These are phyloP conservation scores for Piaya cayana DNA, from an alignment of 2,113 vertebrate species.

Conservation along the genomic window DNA sequence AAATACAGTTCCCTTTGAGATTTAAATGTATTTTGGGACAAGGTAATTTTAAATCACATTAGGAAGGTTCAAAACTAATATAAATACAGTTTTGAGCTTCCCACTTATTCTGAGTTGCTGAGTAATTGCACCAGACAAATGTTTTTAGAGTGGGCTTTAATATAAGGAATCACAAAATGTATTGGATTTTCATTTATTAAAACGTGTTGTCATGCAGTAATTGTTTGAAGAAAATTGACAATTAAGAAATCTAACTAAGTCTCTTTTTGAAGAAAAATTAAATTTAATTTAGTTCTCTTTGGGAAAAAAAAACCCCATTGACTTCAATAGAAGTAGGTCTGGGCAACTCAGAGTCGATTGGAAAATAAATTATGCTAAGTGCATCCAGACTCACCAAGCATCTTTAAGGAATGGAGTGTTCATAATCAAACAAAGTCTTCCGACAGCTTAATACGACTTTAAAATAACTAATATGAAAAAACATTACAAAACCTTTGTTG, in stretches of 20 bases:
- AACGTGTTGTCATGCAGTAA: slow-evolving; percentile 17
- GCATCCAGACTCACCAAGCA: slow-evolving; percentile 50
- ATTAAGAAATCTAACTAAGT: slow-evolving; percentile 40
- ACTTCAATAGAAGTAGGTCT: slow-evolving; percentile 32
- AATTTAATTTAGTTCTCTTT: slow-evolving; percentile 27
- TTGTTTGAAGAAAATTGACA: slow-evolving; percentile 57
- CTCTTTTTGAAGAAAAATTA: slow-evolving; percentile 51
- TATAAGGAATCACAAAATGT: slow-evolving; percentile 18
- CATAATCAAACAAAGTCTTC: slow-evolving; percentile 53
- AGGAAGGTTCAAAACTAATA: slow-evolving; percentile 4
- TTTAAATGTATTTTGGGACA: slow-evolving; percentile 10
- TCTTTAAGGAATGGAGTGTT: slow-evolving; percentile 50
- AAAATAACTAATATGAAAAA: slow-evolving; percentile 37
- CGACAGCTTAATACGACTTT: slow-evolving; percentile 33
- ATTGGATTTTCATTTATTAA: slow-evolving; percentile 47
- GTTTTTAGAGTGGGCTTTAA: slow-evolving; percentile 30
- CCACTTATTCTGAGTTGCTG: not conserved
- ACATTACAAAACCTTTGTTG: slow-evolving; percentile 33
- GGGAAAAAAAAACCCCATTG: not conserved
- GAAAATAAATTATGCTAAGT: slow-evolving; percentile 72
- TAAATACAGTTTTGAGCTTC: slow-evolving; percentile 35
- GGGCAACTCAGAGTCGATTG: slow-evolving; percentile 34
- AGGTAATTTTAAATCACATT: slow-evolving; percentile 30
- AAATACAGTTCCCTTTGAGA: not conserved
- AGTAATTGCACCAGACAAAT: slow-evolving; percentile 22